Evolutionary conservation across 2,888 invertebrate species (phyloP).

Genomic region (Antheraea yamamai): DNA sequence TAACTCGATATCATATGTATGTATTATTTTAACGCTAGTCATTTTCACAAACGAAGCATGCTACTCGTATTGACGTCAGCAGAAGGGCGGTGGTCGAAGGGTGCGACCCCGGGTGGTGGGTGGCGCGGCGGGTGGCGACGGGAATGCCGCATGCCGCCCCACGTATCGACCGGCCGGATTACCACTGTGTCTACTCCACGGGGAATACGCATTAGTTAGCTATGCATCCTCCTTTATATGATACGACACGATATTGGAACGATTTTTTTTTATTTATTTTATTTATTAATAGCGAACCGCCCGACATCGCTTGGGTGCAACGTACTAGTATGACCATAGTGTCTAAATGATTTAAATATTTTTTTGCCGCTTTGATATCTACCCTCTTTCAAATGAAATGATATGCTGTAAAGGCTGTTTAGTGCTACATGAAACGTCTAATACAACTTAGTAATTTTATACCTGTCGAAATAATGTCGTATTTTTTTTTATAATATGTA

Average conservation of each 20-base stretch:
- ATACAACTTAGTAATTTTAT: too few relatives aligned
- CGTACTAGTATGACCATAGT: too few relatives aligned
- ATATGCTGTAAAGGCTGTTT: too few relatives aligned
- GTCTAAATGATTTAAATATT: too few relatives aligned
- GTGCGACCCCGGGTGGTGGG: slow-evolving; percentile 29
- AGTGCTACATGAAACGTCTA: too few relatives aligned
- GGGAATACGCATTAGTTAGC: slow-evolving; percentile 11
- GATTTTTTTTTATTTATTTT: not conserved
- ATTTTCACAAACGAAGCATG: not conserved
- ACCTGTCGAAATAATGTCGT: too few relatives aligned
- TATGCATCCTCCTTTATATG: slow-evolving; percentile 26
- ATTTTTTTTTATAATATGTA: too few relatives aligned
- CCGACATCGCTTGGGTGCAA: too few relatives aligned
- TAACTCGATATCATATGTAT: not conserved
- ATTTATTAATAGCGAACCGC: too few relatives aligned
- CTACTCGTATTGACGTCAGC: not conserved
- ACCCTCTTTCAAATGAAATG: too few relatives aligned
- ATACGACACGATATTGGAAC: slow-evolving; percentile 20
- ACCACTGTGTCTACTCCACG: slow-evolving; percentile 30
- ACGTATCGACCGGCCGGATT: slow-evolving; percentile 42
- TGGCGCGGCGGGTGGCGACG: slow-evolving; percentile 20
- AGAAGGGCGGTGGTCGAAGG: slow-evolving; percentile 23
- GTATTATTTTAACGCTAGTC: not conserved
- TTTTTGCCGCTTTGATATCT: too few relatives aligned
- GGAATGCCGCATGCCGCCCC: slow-evolving; percentile 31